Evolutionary conservation across 37 sponge, comb jelly and placozoan genomes (phyloP).

Genomic region (Mnemiopsis leidyi): DNA sequence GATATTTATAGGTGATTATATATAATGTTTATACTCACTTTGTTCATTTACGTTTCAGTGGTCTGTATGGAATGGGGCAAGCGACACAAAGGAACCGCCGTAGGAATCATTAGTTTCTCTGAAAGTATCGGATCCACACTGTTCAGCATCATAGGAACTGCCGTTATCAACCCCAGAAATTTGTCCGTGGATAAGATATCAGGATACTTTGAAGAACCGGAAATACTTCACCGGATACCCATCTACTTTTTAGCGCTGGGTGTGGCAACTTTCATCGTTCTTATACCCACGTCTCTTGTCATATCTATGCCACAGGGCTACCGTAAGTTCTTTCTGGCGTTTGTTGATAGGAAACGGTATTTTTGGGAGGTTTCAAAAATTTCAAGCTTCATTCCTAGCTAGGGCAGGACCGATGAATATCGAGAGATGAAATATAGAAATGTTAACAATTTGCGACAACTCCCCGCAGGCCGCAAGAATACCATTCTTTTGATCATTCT

Average conservation of each 20-base stretch:
- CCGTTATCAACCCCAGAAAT: conserved; percentile 45
- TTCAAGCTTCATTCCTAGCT: too few relatives aligned
- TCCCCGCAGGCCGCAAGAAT: too few relatives aligned
- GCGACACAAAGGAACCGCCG: conserved; percentile 19
- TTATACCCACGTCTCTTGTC: neutral
- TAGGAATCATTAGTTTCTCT: conserved; percentile 64
- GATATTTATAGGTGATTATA: too few relatives aligned
- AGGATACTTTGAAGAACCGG: conserved; percentile 25
- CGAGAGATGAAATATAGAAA: too few relatives aligned
- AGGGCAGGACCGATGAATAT: too few relatives aligned
- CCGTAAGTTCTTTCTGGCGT: neutral
- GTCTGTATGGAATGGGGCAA: conserved; percentile 65
- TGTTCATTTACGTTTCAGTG: too few relatives aligned
- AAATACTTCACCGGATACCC: neutral
- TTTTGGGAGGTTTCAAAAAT: too few relatives aligned
- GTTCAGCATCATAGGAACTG: conserved; percentile 52
- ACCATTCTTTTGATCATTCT: too few relatives aligned
- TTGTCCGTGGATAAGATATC: neutral
- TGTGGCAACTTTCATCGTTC: neutral
- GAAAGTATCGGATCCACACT: conserved; percentile 55
- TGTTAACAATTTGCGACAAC: too few relatives aligned
- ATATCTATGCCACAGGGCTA: conserved; percentile 36
- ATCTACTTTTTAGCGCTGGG: conserved; percentile 9
- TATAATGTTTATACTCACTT: too few relatives aligned
- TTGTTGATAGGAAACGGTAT: too few relatives aligned